Base-by-base conservation (phyloP, 2,113 vertebrate genomes). In the Argyrosomus japonicus region DNA sequence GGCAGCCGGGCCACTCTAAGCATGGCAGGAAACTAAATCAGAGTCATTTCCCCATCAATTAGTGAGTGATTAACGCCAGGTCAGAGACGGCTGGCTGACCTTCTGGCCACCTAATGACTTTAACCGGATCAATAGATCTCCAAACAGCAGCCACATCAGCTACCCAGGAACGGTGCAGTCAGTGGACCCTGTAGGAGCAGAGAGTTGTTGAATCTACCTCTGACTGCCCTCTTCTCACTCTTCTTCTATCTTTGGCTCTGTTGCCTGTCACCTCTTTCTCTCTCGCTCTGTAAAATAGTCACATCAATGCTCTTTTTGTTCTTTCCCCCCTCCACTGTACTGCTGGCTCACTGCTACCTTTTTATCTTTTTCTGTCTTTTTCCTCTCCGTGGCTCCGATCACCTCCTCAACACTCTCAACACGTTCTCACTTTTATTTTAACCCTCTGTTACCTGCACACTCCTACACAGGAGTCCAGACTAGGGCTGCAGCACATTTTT, bases 11-110 rank as follows among this genome's bases (percentile, higher is more conserved):
- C 68, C 75, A 12, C 72, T 90, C 36, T 25, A 29, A 78, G 70
- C 77, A 67, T 27, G 74, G 71, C 68, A 62, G 89, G 61, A 91
- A 92, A 91, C 92, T 60, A 77, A 92, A 91, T 93, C 90, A 83
- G 40, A 88, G 78, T 91, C 27, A 88, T 93, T 93, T 93, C 87
- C 91, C 92, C 51, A 40, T 92, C 91, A 91, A 91, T 94, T 93
- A 93, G 78, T 2, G 58, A 91, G 88, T 94, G 91, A 94, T 93
- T 94, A 94, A 93, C 73, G 68, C n/a, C 57, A 27, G 88, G 88
- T 88, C 88, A 79, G 77, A 85, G 85, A 79, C 17, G 57, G 72
- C 78, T 64, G 53, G 73, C 80, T 89, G 93, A 93, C 93, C 92
- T 89, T 92, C 82, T 79, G 84, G 72, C 72, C 88, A 71, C 65